Evolutionary conservation across 30 jellyfish, hydroid and myxozoan species (phyloP), one percentile per base, ranked within the genome.

Genomic region (Aurelia coerulea): DNA sequence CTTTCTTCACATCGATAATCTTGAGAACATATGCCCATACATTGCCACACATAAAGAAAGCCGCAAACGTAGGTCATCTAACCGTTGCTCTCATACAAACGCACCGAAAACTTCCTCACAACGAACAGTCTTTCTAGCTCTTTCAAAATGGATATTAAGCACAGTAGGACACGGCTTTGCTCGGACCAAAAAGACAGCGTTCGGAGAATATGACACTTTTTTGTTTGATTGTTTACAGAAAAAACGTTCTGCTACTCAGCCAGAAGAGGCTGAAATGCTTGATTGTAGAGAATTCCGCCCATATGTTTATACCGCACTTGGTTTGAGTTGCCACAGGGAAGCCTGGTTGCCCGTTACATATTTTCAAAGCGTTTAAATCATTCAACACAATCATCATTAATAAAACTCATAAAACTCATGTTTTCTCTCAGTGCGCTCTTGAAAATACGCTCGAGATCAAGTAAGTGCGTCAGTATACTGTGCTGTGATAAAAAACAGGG

Each of bases 91-190:
- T 32, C 59, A 86, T 70, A 83, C 92, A 69, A 83, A 72, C 14
- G 92, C 59, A 83, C 86, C 92, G 92, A 83, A 72, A 71, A 64
- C 37, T 49, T 83, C 74, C 8, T 19, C 53, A 76, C 76, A 65
- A 63, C 71, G 73, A 70, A 83, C 92, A 83, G 92, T 83, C 81
- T 62, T 83, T 54, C 86, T 39, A 17, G 62, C 92, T 83, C 92
- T 83, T 83, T 83, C 92, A 83, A 83, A 68, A 53, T 71, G 92
- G 92, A 83, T 83, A 78, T 83, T 68, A 19, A 11, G 81, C 92
- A 14, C 92, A 83, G 92, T 83, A 59, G 92, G 92, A 68, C 62
- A 50, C 80, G 74, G 92, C 73, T 83, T 71, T 83, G 49, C 62
- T 46, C 51, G 86, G 74, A 71, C 92, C 92, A 83, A 72, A 71